These are phyloP conservation scores for Meiosimyza decipiens DNA, from an alignment of 2,888 invertebrate species.

Conservation along the genomic window DNA sequence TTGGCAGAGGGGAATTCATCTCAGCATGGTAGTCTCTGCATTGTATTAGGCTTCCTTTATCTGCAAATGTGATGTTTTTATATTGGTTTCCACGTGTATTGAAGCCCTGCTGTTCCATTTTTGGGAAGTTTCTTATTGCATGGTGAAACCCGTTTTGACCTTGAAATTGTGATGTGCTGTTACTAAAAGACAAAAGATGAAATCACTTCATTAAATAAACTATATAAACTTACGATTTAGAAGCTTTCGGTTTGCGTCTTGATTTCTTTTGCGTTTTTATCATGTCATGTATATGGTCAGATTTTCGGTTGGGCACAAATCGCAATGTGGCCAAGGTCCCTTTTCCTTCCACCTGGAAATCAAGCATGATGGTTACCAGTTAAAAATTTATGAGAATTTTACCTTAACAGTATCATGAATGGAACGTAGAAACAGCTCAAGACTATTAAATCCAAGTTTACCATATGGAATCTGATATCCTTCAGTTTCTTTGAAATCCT, in stretches of 20 bases:
- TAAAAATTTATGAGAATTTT: conserved; percentile 10
- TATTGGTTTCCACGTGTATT: no score
- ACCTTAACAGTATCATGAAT: conserved; percentile 57
- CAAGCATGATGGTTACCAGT: neutral
- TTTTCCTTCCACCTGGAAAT: conserved; percentile 50
- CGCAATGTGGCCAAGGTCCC: conserved; percentile 53
- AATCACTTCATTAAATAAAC: neutral
- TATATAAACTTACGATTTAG: conserved; percentile 1
- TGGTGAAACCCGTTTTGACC: no score
- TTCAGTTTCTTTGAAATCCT: conserved; percentile 53
- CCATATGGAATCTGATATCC: conserved; percentile 52
- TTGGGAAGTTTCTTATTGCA: no score
- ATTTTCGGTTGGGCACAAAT: conserved; percentile 47
- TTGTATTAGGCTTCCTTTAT: no score
- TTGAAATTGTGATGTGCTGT: no score
- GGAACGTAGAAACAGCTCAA: conserved; percentile 55
- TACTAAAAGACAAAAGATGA: neutral
- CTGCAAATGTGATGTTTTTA: no score
- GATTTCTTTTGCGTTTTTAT: conserved; percentile 55
- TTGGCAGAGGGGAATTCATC: no score
- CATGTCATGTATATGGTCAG: conserved; percentile 56
- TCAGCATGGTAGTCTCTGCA: no score
- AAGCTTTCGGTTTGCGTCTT: neutral
- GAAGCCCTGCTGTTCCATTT: no score
- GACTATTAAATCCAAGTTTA: conserved; percentile 51